Conservation (phyloP, 1,140 invertebrate genomes). For the Leptinotarsa texana region DNA sequence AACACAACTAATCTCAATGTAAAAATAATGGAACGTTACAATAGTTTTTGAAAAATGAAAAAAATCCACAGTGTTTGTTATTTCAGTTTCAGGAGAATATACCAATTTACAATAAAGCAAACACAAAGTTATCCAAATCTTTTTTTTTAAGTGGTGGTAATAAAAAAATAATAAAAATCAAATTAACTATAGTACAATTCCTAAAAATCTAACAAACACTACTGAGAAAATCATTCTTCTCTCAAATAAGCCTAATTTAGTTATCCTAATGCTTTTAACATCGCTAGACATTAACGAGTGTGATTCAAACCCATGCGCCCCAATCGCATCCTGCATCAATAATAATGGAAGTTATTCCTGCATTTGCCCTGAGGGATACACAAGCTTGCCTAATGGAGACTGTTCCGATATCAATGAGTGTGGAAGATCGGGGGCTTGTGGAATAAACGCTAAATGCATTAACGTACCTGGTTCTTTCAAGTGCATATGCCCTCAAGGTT, state of each 20-base stretch:
- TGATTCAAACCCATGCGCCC: slow-evolving; percentile 67
- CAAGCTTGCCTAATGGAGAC: slow-evolving; percentile 58
- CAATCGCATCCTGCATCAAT: slow-evolving; percentile 75
- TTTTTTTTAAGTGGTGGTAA: too few relatives aligned
- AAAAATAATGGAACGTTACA: too few relatives aligned
- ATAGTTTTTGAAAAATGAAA: too few relatives aligned
- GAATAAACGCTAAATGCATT: slow-evolving; percentile 86
- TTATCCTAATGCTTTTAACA: slow-evolving; percentile 29
- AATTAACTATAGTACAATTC: background rate
- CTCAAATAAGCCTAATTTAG: background rate
- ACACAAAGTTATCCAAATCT: too few relatives aligned
- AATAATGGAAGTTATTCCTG: slow-evolving; percentile 74
- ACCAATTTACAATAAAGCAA: too few relatives aligned
- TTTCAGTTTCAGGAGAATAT: too few relatives aligned
- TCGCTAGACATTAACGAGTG: slow-evolving; percentile 67
- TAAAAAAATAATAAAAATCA: too few relatives aligned
- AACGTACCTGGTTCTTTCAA: slow-evolving; percentile 91
- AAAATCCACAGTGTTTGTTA: too few relatives aligned
- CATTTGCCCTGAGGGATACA: slow-evolving; percentile 73
- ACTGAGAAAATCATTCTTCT: slow-evolving; percentile 16
- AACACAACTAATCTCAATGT: too few relatives aligned
- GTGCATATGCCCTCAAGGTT: slow-evolving; percentile 85
- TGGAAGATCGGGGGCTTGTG: slow-evolving; percentile 71
- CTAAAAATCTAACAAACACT: background rate
- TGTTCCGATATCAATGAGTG: slow-evolving; percentile 73